A percentile compares a stretch with the other conserved stretches of the same genome.
phyloP scores from a whole-genome alignment of 2,797 vertebrate genomes.

The Pelobates cultripes region DNA sequence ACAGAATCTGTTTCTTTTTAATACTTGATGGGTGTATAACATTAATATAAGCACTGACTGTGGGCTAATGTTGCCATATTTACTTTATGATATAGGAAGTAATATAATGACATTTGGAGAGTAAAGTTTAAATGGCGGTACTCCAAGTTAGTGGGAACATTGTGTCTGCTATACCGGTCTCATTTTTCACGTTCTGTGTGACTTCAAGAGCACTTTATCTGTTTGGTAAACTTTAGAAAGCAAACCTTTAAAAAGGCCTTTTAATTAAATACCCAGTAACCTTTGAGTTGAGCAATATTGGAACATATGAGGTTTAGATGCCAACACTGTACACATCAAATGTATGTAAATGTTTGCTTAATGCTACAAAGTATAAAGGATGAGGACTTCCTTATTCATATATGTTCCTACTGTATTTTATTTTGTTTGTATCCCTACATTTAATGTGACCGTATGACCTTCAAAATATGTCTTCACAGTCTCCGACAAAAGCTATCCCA shows the following conservation, averaged over 20 bases:
- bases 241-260: background rate
- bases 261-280: constrained; percentile 27
- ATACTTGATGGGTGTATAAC: too few relatives aligned
- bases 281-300: constrained; percentile 34
- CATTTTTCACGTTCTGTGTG: constrained; percentile 7
- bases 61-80: background rate
- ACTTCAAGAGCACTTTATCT: constrained; percentile 6
- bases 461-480: too few relatives aligned
- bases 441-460: too few relatives aligned
- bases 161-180: constrained; percentile 18
- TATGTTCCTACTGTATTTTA: constrained; percentile 6
- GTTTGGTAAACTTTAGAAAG: background rate
- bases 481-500: too few relatives aligned
- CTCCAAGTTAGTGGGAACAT: constrained; percentile 20
- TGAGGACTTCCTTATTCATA: constrained; percentile 19
- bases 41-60: too few relatives aligned
- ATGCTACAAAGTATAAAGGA: constrained; percentile 18
- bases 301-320: constrained; percentile 8
- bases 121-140: constrained; percentile 15
- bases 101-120: constrained; percentile 10
- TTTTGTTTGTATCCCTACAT: too few relatives aligned
- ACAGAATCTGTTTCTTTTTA: too few relatives aligned
- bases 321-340: constrained; percentile 17
- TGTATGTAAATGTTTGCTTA: constrained; percentile 24
- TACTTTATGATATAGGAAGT: background rate